Evolutionary conservation across 2,888 invertebrate genomes (phyloP).

Genomic region (Leucozona laternaria): DNA sequence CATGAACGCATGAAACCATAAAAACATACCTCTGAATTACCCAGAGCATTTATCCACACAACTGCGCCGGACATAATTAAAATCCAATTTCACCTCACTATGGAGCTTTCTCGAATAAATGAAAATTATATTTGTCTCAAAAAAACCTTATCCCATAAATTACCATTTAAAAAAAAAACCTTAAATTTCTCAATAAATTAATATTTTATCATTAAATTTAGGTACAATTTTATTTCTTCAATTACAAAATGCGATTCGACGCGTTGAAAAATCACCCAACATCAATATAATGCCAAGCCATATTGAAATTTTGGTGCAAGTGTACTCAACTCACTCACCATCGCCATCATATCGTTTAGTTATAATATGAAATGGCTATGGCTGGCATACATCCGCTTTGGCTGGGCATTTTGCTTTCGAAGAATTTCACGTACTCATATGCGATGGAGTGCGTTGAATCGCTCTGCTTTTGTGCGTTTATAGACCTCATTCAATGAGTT

Average conservation of each 20-base stretch:
- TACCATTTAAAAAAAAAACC: not conserved
- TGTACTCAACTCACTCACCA: conserved; percentile 28
- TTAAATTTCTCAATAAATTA: not conserved
- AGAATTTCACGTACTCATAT: conserved; percentile 63
- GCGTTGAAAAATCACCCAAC: conserved; percentile 33
- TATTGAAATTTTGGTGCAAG: conserved; percentile 36
- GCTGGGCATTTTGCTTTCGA: conserved; percentile 54
- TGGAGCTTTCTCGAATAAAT: not conserved
- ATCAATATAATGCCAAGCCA: not conserved
- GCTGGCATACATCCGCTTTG: conserved; percentile 66
- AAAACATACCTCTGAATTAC: conserved; percentile 30
- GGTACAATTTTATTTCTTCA: not conserved
- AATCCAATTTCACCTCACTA: conserved; percentile 40
- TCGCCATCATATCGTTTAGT: not conserved
- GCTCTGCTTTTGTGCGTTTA: conserved; percentile 22
- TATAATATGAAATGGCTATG: conserved; percentile 31
- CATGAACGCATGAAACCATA: conserved; percentile 47
- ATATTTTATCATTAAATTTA: not conserved
- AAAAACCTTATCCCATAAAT: not conserved
- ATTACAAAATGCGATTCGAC: conserved; percentile 38
- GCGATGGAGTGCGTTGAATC: conserved; percentile 40
- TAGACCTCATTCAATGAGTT: conserved; percentile 21
- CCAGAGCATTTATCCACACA: conserved; percentile 25
- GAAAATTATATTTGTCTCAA: not conserved
- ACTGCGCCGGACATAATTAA: conserved; percentile 52